Conservation (phyloP, 2,888 invertebrate genomes). For the Trissolcus brochymenae region DNA sequence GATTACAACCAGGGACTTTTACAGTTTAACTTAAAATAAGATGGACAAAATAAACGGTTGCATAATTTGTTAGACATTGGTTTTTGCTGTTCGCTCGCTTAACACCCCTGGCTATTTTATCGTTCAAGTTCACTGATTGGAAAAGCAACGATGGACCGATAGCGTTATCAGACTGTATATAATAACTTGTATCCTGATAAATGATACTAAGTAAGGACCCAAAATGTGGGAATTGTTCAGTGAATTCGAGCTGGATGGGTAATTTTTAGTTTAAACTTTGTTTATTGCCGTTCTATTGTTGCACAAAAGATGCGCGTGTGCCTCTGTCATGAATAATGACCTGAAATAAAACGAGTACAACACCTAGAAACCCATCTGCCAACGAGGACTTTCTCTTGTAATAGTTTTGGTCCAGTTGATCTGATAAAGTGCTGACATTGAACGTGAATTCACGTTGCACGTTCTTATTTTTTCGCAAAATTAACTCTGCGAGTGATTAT, state of each 20-base stretch:
- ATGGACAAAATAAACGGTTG: neutral
- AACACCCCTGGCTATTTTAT: constrained; percentile 11
- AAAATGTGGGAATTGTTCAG: constrained; percentile 43
- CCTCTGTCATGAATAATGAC: constrained; percentile 60
- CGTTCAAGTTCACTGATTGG: constrained; percentile 38
- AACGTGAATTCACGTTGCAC: constrained; percentile 5
- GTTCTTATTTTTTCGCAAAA: neutral
- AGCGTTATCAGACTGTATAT: constrained; percentile 42
- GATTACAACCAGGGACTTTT: neutral
- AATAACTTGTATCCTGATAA: constrained; percentile 10
- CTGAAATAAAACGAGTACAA: constrained; percentile 65
- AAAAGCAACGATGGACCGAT: constrained; percentile 35
- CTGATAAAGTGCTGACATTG: constrained; percentile 39
- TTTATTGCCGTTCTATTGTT: constrained; percentile 9
- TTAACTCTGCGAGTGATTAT: neutral
- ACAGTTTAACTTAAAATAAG: neutral
- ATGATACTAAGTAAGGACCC: constrained; percentile 10
- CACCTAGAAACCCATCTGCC: constrained; percentile 64
- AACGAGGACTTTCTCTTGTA: constrained; percentile 53
- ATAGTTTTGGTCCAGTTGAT: constrained; percentile 56
- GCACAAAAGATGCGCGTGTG: constrained; percentile 4
- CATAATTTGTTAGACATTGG: constrained; percentile 5
- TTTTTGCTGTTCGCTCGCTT: neutral
- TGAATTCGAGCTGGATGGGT: constrained; percentile 42
- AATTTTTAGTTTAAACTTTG: constrained; percentile 18